Evolutionary conservation across 2,888 invertebrate species (phyloP), one percentile per base, ranked within the genome.

Genomic region (Blera fallax): DNA sequence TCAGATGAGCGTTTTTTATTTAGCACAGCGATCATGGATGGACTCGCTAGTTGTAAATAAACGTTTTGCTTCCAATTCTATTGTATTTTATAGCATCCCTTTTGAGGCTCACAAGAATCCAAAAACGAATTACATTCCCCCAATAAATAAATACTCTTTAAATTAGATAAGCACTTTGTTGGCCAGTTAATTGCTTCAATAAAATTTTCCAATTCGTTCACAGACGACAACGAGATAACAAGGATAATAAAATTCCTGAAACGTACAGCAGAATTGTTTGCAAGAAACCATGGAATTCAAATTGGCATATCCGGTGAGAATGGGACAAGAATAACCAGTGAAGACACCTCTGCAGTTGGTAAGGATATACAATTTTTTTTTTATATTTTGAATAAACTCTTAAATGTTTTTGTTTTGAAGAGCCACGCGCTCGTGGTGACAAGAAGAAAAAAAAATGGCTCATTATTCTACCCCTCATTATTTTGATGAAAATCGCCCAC

Each of bases 401-500:
- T 32, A n/a, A 11, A n/a, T 29, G 32, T 58, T 29, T 8, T 1
- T 10, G 10, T 11, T 18, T 29, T 21, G 14, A 40, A 84, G 91
- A 91, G 18, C 72, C 90, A 0, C 90, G 91, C 11, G n/a, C 78
- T 88, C 0, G 87, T 29, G 87, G 87, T 29, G 90, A 90, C 40
- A 90, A 89, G 76, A 91, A 89, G 83, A 90, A 90, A 56, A 87
- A 87, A 27, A 90, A 88, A 88, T 91, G 90, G 91, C 88, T 91
- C 1, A 88, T 92, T 21, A 89, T 92, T 16, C 76, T 92, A 72
- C 92, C 92, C 0, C 80, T 92, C 64, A 89, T 92, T 64, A 91
- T 92, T 54, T 87, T 92, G 8, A 89, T 92, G 89, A 92, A 92
- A 88, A 90, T 92, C 6, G 90, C 91, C 0, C 92, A 92, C 43